Evolutionary conservation across 1,140 invertebrate genomes (phyloP).

Genomic region (Hormaphis cornu): DNA sequence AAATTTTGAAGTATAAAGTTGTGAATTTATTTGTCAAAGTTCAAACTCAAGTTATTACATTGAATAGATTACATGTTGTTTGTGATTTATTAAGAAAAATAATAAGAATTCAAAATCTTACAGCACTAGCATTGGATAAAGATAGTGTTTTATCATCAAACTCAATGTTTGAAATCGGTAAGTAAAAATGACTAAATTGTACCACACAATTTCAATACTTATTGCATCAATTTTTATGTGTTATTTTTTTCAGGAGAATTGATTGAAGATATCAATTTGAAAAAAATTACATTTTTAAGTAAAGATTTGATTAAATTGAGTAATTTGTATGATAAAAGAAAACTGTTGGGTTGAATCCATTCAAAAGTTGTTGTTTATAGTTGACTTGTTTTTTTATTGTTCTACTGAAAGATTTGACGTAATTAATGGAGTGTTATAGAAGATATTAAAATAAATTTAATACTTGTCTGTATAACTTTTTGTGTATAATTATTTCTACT

Average conservation of each 20-base stretch:
- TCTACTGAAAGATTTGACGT: background rate
- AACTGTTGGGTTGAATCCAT: background rate
- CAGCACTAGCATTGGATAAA: background rate
- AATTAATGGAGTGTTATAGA: no score
- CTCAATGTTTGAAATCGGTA: slow-evolving; percentile 13
- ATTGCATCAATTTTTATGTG: background rate
- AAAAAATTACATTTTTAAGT: slow-evolving; percentile 15
- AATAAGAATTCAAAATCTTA: slow-evolving; percentile 12
- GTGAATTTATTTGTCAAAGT: slow-evolving; percentile 3
- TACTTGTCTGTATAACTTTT: no score
- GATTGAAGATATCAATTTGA: slow-evolving; percentile 4
- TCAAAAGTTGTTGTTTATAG: background rate
- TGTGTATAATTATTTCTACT: no score
- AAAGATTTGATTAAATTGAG: slow-evolving; percentile 18
- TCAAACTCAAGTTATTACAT: slow-evolving; percentile 14
- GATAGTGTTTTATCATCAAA: background rate
- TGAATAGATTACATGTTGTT: background rate
- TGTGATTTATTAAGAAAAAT: slow-evolving; percentile 30
- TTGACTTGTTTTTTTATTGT: background rate
- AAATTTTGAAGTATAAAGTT: slow-evolving; percentile 6
- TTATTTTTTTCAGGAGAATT: slow-evolving; percentile 17
- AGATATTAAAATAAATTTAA: no score
- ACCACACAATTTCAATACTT: background rate
- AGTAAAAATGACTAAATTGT: background rate
- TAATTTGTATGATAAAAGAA: slow-evolving; percentile 11